These are phyloP conservation scores for Cryptocephalus primarius DNA, from an alignment of 2,888 invertebrate species.

Conservation along the genomic window DNA sequence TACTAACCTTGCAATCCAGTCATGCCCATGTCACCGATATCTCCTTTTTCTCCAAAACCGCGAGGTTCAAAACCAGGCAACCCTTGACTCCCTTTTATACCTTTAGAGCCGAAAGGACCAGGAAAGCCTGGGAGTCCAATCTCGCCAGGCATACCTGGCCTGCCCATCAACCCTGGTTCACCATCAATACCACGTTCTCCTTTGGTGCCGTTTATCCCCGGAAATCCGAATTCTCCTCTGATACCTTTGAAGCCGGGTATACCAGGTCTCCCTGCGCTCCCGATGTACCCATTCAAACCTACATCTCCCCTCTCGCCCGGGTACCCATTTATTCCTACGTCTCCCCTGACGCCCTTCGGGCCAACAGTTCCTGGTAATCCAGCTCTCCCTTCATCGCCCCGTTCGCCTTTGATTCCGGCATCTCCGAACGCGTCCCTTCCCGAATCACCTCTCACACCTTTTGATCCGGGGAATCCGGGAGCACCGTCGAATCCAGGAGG, in stretches of 20 bases:
- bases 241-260: conserved; percentile 43
- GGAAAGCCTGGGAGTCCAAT: conserved; percentile 38
- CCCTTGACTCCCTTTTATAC: conserved; percentile 43
- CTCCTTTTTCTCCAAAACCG: conserved; percentile 40
- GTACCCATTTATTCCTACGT: conserved; percentile 35
- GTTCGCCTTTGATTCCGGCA: conserved; percentile 38
- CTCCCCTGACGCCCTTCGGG: conserved; percentile 50
- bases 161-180: conserved; percentile 52
- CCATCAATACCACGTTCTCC: conserved; percentile 71
- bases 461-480: conserved; percentile 27
- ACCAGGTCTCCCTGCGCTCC: conserved; percentile 40
- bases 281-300: conserved; percentile 40
- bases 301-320: conserved; percentile 41
- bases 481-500: conserved; percentile 18
- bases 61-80: conserved; percentile 32
- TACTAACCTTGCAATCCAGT: conserved; percentile 36
- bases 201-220: conserved; percentile 29
- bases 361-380: conserved; percentile 54
- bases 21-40: conserved; percentile 44
- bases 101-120: conserved; percentile 44
- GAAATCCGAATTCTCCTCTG: conserved; percentile 38
- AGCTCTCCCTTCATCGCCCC: conserved; percentile 44
- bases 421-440: conserved; percentile 45
- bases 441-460: conserved; percentile 34
- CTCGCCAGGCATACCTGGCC: conserved; percentile 44